Base-by-base conservation (phyloP, 2,113 vertebrate genomes). In the Grantiella picta region DNA sequence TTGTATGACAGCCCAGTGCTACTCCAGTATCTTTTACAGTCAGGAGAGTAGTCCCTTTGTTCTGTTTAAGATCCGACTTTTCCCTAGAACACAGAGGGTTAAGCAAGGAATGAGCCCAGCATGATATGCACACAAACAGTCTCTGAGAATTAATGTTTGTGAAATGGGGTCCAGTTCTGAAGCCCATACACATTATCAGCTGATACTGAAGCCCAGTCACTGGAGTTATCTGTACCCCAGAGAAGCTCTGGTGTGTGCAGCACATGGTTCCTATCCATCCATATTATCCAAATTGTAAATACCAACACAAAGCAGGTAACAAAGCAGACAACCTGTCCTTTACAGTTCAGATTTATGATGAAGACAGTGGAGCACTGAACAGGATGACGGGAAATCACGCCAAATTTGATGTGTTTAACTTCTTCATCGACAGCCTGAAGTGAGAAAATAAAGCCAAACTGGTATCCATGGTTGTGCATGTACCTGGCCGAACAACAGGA, bases 171-270 rank as follows among this genome's bases (percentile, higher is more conserved):
- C 10, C 57, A 42, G 24, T 7, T 29, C 47, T 36, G 25, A 15
- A 85, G 18, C 11, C 45, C 29, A 9, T 1, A 16, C 2, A 12
- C 23, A 20, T 56, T 33, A 79, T 29, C 44, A 70, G 11, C 15
- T 31, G 23, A 44, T 22, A 27, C 9, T 23, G 52, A 75, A 79
- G 29, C 19, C 29, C 12, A 15, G 12, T 18, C 28, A 18, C 18
- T 21, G 12, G 25, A 54, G 7, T 18, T 3, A 47, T 1, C 7
- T 16, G 20, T 54, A 54, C 24, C 27, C 19, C 42, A 1, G 1
- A 36, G 27, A 53, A 35, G n/a, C 53, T 65, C 20, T 18, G 10
- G 10, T 29, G 29, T 40, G 3, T 5, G 22, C 28, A 40, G 13
- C 19, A 45, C 24, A 15, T 9, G 38, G 44, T 11, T 36, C 57